phyloP scores from a whole-genome alignment of 2,113 vertebrate genomes.

The Plotosus lineatus region DNA sequence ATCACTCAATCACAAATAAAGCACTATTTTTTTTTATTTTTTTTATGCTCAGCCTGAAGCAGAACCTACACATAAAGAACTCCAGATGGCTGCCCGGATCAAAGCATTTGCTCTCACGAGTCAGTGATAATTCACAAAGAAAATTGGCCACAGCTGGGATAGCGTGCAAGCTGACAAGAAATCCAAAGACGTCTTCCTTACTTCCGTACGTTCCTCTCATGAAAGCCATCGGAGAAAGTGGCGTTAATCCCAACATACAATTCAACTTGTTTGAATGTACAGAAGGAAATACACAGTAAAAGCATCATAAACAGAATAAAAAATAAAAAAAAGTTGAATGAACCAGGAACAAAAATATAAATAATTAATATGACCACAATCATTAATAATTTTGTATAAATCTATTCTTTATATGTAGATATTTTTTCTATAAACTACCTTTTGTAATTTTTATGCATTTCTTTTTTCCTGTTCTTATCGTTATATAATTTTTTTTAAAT shows the following conservation, averaged over 20 bases:
- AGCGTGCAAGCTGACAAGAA: constrained; percentile 26
- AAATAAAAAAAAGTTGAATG: background rate
- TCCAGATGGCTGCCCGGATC: constrained; percentile 43
- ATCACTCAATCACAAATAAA: constrained; percentile 46
- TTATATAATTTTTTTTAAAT: no score
- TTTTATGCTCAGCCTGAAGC: constrained; percentile 21
- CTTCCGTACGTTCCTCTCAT: background rate
- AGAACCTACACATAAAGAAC: background rate
- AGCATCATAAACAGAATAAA: no score
- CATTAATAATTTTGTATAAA: no score
- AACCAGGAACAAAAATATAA: no score
- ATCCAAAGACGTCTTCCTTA: background rate
- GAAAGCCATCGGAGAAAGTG: background rate
- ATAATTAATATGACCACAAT: no score
- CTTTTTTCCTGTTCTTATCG: no score
- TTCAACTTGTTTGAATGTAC: background rate
- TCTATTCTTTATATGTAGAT: no score
- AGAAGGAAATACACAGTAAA: background rate
- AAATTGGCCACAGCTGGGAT: constrained; percentile 47
- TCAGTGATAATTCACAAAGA: constrained; percentile 40
- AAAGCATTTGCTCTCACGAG: constrained; percentile 42
- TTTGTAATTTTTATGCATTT: no score
- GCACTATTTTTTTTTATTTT: background rate
- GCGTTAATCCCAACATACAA: background rate
- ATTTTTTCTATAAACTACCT: no score